phyloP scores from a whole-genome alignment of 2,113 vertebrate species.

The Mormyrus iriodes region DNA sequence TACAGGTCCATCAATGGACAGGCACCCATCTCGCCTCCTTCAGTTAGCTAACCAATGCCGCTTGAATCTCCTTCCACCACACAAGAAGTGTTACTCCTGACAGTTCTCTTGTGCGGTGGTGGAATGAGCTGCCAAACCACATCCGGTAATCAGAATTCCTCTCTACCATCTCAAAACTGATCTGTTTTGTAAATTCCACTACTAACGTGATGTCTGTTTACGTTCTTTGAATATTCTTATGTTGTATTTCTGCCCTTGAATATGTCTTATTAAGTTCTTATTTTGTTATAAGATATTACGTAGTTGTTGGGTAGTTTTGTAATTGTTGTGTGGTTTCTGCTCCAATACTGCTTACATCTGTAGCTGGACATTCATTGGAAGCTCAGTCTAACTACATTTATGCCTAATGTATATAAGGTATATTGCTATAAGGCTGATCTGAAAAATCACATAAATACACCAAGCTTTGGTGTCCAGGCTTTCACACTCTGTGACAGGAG shows the following conservation, averaged over 20 bases:
- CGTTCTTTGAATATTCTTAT: neutral
- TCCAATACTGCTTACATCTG: neutral
- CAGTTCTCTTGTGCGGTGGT: neutral
- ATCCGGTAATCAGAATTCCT: neutral
- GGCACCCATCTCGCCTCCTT: neutral
- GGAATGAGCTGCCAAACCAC: neutral
- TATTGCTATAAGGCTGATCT: neutral
- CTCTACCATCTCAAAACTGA: neutral
- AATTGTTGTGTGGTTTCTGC: neutral
- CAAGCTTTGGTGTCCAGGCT: too few species aligned
- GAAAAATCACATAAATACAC: too few species aligned
- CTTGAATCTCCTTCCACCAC: neutral
- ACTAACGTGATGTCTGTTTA: neutral
- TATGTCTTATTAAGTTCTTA: neutral
- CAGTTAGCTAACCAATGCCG: neutral
- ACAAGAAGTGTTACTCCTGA: neutral
- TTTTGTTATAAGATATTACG: neutral
- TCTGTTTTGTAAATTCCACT: neutral
- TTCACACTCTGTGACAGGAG: too few species aligned
- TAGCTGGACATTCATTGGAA: neutral
- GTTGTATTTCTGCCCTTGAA: neutral
- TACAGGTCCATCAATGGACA: neutral
- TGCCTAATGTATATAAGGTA: neutral
- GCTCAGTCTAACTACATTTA: neutral
- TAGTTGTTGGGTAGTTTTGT: too few species aligned